A percentile compares a stretch with the other conserved stretches of the same genome.
Conservation (phyloP, 2,113 vertebrate species). For the Entomyzon cyanotis region DNA sequence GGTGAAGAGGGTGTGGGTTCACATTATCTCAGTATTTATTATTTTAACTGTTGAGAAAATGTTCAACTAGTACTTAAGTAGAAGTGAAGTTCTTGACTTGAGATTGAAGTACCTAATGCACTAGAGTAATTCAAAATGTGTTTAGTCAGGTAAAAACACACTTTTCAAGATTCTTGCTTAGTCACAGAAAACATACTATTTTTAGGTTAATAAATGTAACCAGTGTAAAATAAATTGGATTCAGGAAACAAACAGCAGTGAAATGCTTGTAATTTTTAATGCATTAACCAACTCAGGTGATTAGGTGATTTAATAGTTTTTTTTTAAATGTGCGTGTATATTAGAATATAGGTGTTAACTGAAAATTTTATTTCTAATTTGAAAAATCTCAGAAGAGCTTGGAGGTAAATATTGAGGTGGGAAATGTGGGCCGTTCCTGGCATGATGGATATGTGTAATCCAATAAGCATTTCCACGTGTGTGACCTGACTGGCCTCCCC, state of each 20-base stretch:
- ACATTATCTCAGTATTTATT: not conserved
- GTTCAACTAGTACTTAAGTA: not conserved
- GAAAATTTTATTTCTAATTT: not conserved
- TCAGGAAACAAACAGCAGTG: not conserved
- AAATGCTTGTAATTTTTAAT: not conserved
- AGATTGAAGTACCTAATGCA: not conserved
- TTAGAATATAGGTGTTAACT: not conserved
- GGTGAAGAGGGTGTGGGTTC: not conserved
- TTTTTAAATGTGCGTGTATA: not conserved
- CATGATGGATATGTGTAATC: rapidly evolving
- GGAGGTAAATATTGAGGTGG: not conserved
- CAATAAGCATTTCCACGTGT: not conserved
- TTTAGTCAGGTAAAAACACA: not conserved
- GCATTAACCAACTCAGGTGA: not conserved
- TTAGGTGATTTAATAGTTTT: not conserved
- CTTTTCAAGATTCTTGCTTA: not conserved
- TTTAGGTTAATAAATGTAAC: not conserved
- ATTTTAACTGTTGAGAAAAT: not conserved
- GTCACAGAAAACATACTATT: not conserved
- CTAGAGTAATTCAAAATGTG: not conserved
- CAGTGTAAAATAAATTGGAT: not conserved
- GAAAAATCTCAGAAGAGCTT: not conserved
- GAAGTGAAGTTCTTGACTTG: not conserved
- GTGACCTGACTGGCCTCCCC: not conserved
- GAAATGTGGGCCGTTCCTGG: not conserved